Base-by-base conservation (phyloP, 2,888 invertebrate genomes). In the Ichneumoninae sp. region DNA sequence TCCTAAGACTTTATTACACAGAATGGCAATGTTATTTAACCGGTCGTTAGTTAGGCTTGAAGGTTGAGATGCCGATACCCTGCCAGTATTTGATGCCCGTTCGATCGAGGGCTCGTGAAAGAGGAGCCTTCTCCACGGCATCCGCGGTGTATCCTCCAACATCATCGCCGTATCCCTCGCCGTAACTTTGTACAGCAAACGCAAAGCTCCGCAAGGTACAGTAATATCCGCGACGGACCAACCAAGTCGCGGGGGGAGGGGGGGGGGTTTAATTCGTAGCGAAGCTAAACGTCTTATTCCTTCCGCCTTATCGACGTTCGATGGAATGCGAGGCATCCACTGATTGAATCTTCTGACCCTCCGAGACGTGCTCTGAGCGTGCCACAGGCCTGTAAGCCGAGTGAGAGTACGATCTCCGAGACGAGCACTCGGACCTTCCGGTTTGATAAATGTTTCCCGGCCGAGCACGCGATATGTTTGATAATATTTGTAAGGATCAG, bases 401-500 rank as follows among this genome's bases (percentile, higher is more conserved):
- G 13, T 33, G 60, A 52, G 47, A 75, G 60, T n/a, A 78, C 77
- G 63, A 73, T 68, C 44, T 78, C 82, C 26, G 81, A 75, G 63
- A 57, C 52, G 52, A 36, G 47, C 10, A 65, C 71, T 63, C 52
- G 63, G 36, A 54, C 40, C 63, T 57, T 70, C 73, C 73, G 81
- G 85, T 91, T 93, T 93, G 93, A 93, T 93, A 93, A 93, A 93
- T 93, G 92, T 90, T 90, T 83, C 85, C 89, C 88, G 88, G 88
- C 13, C 77, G 65, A 63, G 87, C 88, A 87, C 87, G 87, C 90
- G 91, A 92, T 91, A 91, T 89, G 92, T 90, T 90, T 89, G 91
- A 91, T 92, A 90, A 93, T 93, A 92, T 92, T 92, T 90, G 91
- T 90, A 87, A 90, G 90, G 87, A 88, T 91, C 90, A 79, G 87